A percentile compares a stretch with the other conserved stretches of the same genome.
These are phyloP conservation scores for Crotalus helleri DNA, from an alignment of 2,113 vertebrate species.

Conservation along the genomic window DNA sequence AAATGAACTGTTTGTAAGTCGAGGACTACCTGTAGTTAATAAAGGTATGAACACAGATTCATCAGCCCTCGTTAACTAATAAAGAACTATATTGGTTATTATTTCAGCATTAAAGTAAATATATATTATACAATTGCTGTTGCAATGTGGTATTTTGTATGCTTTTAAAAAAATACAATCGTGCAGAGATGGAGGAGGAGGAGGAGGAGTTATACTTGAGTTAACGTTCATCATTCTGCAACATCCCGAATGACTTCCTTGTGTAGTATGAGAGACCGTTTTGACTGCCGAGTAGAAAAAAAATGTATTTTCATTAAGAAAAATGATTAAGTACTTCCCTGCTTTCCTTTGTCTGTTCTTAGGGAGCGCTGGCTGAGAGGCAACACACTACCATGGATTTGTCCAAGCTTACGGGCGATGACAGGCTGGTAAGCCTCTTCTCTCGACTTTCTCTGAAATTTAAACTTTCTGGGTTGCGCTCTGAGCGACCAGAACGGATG, in stretches of 20 bases:
- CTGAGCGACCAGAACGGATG: background rate
- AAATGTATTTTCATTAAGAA: background rate
- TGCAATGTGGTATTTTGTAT: background rate
- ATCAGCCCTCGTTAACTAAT: background rate
- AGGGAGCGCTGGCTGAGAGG: slow-evolving; percentile 83
- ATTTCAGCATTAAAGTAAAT: background rate
- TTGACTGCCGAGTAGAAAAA: background rate
- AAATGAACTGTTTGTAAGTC: background rate
- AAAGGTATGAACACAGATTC: background rate
- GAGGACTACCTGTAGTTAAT: background rate
- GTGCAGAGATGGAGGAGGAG: background rate
- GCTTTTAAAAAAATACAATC: background rate
- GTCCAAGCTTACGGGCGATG: slow-evolving; percentile 72
- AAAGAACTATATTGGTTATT: background rate
- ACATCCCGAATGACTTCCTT: background rate
- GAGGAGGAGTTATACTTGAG: background rate
- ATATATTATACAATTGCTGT: background rate
- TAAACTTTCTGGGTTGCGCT: background rate
- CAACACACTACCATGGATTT: slow-evolving; percentile 81
- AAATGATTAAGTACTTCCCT: background rate
- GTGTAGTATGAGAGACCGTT: background rate
- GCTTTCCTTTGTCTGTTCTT: background rate
- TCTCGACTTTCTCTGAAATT: background rate
- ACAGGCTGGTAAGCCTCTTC: slow-evolving; percentile 70
- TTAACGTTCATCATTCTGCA: background rate